Evolutionary conservation across 2,113 vertebrate genomes (phyloP).

Genomic region (Dicentrarchus labrax): DNA sequence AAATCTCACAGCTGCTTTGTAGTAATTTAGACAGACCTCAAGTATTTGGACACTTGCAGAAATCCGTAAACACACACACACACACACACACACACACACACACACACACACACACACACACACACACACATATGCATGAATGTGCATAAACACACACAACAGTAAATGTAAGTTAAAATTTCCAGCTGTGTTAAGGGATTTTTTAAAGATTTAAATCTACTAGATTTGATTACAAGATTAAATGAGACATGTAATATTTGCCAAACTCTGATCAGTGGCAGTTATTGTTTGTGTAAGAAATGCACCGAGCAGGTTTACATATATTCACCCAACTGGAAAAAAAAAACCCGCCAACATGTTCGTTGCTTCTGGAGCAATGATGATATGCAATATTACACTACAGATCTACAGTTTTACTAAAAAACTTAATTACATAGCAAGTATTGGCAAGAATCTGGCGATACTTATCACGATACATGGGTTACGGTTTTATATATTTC

Average conservation of each 20-base stretch:
- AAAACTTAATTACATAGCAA: too few relatives aligned
- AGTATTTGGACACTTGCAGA: constrained; percentile 42
- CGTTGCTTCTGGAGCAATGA: neutral
- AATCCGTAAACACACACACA: neutral
- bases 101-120: neutral
- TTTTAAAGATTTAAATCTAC: constrained; percentile 3
- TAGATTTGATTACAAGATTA: too few relatives aligned
- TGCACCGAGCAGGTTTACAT: neutral
- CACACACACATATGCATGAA: neutral
- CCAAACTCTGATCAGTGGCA: neutral
- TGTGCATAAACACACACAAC: neutral
- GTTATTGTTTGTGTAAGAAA: neutral
- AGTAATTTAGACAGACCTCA: constrained; percentile 57
- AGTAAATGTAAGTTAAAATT: neutral
- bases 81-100: neutral
- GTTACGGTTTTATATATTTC: too few relatives aligned
- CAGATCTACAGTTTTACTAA: neutral
- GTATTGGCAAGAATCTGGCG: too few relatives aligned
- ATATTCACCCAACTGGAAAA: neutral
- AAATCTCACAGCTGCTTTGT: constrained; percentile 41
- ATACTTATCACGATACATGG: too few relatives aligned
- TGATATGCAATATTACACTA: neutral
- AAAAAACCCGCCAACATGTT: too few relatives aligned
- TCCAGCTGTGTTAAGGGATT: neutral
- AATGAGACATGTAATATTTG: too few relatives aligned